Conservation (phyloP, 2,888 invertebrate genomes). For the Folsomia manolachei region DNA sequence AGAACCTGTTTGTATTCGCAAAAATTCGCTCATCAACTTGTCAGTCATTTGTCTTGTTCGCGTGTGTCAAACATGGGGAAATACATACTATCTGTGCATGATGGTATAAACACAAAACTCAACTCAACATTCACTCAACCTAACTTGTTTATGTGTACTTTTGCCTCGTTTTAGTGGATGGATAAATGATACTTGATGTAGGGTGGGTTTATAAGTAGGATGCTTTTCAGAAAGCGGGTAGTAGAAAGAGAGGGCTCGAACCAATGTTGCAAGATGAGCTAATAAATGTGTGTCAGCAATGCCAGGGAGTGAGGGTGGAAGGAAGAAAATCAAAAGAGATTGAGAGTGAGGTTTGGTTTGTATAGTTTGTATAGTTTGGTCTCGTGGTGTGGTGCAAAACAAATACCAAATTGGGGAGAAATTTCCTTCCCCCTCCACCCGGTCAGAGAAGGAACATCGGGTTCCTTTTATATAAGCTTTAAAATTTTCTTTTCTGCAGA, state of each 20-base stretch:
- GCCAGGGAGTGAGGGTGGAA: background rate
- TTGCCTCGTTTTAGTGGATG: background rate
- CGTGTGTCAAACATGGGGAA: constrained; percentile 4
- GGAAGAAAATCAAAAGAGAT: background rate
- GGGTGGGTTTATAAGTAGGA: too few species aligned
- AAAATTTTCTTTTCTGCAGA: too few species aligned
- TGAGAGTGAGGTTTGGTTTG: background rate
- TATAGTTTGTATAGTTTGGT: background rate
- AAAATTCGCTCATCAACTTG: constrained; percentile 7
- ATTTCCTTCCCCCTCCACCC: background rate
- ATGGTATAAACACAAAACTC: background rate
- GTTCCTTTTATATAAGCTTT: background rate
- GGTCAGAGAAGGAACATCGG: background rate
- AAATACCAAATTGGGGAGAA: background rate
- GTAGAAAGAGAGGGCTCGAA: background rate
- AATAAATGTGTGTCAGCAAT: constrained; percentile 6
- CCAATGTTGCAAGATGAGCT: background rate
- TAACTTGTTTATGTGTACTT: background rate
- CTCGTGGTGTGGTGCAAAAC: background rate
- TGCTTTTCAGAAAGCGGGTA: background rate
- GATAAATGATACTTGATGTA: too few species aligned
- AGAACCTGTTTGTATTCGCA: constrained; percentile 38
- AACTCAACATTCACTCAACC: background rate
- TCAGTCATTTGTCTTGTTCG: constrained; percentile 4
- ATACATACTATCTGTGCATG: background rate